These are phyloP conservation scores for Axis porcinus DNA, from an alignment of 2,113 vertebrate genomes.

Conservation along the genomic window DNA sequence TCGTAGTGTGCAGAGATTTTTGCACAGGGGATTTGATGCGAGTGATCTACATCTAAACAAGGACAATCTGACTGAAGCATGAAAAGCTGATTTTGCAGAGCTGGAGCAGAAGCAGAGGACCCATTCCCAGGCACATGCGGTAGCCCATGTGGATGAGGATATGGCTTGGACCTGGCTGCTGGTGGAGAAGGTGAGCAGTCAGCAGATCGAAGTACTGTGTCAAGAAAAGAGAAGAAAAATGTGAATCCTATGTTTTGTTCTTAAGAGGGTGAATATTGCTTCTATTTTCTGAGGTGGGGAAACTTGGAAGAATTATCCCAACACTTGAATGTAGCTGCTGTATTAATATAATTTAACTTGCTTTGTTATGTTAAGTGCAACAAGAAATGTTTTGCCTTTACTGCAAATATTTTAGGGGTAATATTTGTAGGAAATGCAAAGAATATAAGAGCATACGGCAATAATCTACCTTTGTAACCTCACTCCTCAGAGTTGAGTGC, in stretches of 20 bases:
- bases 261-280: not conserved
- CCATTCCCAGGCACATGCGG: not conserved
- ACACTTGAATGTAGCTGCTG: not conserved
- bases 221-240: not conserved
- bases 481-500: not conserved
- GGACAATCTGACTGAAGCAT: not conserved
- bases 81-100: not conserved
- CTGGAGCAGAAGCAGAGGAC: not conserved
- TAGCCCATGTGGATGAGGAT: fast-evolving
- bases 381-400: not conserved
- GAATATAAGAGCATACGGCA: not conserved
- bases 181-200: not conserved
- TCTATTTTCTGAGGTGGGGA: not conserved
- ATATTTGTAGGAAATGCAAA: not conserved
- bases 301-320: not conserved
- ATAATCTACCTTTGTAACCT: not conserved
- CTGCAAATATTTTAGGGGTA: not conserved
- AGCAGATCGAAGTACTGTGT: not conserved
- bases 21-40: not conserved
- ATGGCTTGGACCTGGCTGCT: not conserved
- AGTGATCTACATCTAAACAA: not conserved
- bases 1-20: not conserved
- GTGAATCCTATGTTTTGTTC: not conserved
- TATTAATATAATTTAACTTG: not conserved
- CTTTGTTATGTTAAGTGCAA: not conserved